phyloP scores from a whole-genome alignment of 2,797 vertebrate genomes.

The Iguana delicatissima region DNA sequence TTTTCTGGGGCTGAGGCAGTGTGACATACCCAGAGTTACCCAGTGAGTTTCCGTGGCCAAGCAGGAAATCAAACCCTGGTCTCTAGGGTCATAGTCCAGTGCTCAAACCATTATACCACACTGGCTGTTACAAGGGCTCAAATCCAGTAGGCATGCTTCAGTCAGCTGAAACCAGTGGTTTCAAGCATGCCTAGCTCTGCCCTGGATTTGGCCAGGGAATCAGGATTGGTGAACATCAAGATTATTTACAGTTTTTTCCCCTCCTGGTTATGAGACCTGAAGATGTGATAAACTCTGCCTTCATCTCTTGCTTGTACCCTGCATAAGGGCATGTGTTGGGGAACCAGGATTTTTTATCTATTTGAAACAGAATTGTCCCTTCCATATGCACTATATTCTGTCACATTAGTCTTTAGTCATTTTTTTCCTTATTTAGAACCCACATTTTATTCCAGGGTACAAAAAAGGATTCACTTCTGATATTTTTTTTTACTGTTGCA shows the following conservation, averaged over 20 bases:
- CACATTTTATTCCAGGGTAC: not conserved
- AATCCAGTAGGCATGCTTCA: too few relatives aligned
- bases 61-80: too few relatives aligned
- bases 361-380: not conserved
- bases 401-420: not conserved
- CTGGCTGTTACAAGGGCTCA: too few relatives aligned
- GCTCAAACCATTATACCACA: too few relatives aligned
- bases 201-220: not conserved
- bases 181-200: too few relatives aligned
- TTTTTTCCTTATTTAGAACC: not conserved
- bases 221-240: not conserved
- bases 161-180: too few relatives aligned
- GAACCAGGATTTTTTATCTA: not conserved
- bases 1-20: too few relatives aligned
- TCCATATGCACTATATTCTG: not conserved
- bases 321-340: not conserved
- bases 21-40: too few relatives aligned
- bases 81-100: too few relatives aligned
- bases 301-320: not conserved
- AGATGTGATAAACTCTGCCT: not conserved
- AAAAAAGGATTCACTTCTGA: not conserved
- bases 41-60: too few relatives aligned
- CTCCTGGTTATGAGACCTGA: not conserved
- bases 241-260: too few relatives aligned
- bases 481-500: too few relatives aligned